phyloP scores from a whole-genome alignment of 2,888 invertebrate genomes.

The Drosophila multiciliata region DNA sequence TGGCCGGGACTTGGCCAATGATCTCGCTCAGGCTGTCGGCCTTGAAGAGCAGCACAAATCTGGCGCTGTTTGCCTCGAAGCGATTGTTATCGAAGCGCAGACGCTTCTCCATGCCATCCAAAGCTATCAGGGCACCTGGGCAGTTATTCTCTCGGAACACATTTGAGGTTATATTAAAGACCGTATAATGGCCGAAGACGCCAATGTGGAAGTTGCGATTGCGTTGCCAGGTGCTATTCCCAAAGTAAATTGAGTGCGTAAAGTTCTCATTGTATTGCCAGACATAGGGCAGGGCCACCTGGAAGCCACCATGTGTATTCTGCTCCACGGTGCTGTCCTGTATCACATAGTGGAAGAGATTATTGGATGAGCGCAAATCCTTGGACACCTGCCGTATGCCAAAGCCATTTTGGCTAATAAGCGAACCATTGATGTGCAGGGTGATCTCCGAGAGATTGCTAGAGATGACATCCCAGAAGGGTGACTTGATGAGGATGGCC shows the following conservation, averaged over 20 bases:
- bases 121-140: slow-evolving; percentile 90
- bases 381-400: slow-evolving; percentile 96
- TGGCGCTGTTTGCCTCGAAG: slow-evolving; percentile 92
- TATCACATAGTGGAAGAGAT: slow-evolving; percentile 97
- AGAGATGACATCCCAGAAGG: slow-evolving; percentile 93
- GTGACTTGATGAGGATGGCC: slow-evolving; percentile 93
- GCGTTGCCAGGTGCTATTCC: slow-evolving; percentile 93
- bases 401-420: slow-evolving; percentile 94
- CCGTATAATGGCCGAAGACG: slow-evolving; percentile 97
- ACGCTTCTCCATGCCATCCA: slow-evolving; percentile 98
- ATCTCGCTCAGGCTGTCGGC: slow-evolving; percentile 97
- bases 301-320: slow-evolving; percentile 93
- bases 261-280: slow-evolving; percentile 98
- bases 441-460: slow-evolving; percentile 96
- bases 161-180: slow-evolving; percentile 94
- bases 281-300: slow-evolving; percentile 95
- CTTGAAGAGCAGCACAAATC: slow-evolving; percentile 93
- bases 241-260: slow-evolving; percentile 94
- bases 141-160: slow-evolving; percentile 94
- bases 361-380: slow-evolving; percentile 97
- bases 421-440: slow-evolving; percentile 93
- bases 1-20: slow-evolving; percentile 92
- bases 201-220: slow-evolving; percentile 94
- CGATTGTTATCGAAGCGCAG: slow-evolving; percentile 92
- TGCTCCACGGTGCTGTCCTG: slow-evolving; percentile 94